Evolutionary conservation across 2,797 vertebrate genomes (phyloP).

Genomic region (Enteromius unitaeniatus): DNA sequence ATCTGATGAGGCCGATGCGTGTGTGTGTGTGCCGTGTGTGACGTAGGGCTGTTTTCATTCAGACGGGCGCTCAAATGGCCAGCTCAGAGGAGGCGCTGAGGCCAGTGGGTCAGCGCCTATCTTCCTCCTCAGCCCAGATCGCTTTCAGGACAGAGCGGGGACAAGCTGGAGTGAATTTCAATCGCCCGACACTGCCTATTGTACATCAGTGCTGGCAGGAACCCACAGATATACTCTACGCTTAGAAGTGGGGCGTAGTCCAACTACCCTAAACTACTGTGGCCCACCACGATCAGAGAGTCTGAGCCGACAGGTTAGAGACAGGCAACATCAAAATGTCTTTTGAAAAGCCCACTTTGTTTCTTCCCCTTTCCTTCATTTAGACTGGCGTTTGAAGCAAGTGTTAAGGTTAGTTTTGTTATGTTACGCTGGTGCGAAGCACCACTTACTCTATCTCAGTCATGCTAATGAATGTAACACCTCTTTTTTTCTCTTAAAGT

Average conservation of each 20-base stretch:
- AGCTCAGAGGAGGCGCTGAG: constrained; percentile 69
- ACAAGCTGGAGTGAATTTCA: constrained; percentile 73
- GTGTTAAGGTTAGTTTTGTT: constrained; percentile 45
- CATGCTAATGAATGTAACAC: constrained; percentile 7
- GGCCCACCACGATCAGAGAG: constrained; percentile 52
- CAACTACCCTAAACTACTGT: constrained; percentile 45
- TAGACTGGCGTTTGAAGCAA: constrained; percentile 49
- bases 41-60: constrained; percentile 69
- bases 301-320: constrained; percentile 58
- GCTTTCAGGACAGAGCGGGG: constrained; percentile 76
- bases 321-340: constrained; percentile 53
- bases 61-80: constrained; percentile 71
- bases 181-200: constrained; percentile 75
- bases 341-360: constrained; percentile 48
- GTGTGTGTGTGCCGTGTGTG: constrained; percentile 63
- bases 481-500: neutral
- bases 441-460: neutral
- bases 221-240: constrained; percentile 53
- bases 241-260: constrained; percentile 44
- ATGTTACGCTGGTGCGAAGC: constrained; percentile 26
- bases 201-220: constrained; percentile 54
- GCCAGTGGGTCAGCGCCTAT: constrained; percentile 75
- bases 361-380: constrained; percentile 44
- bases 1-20: constrained; percentile 69
- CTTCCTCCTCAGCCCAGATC: constrained; percentile 71